A percentile compares a stretch with the other conserved stretches of the same genome.
Conservation (phyloP, 1,140 invertebrate genomes). For the Zelostemma sp. region DNA sequence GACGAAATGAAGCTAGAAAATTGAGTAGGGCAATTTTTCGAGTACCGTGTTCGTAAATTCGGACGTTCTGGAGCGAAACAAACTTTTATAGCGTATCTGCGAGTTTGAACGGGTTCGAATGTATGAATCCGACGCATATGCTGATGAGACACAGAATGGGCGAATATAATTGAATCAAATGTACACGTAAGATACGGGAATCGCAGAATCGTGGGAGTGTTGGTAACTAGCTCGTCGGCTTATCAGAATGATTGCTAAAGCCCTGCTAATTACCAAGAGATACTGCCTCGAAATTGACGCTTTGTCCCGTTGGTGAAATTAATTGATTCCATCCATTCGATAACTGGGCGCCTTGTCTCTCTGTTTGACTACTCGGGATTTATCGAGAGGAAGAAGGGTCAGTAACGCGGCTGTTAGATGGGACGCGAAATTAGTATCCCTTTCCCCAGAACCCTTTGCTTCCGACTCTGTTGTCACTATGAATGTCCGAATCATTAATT, state of each 20-base stretch:
- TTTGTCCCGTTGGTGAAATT: slow-evolving; percentile 61
- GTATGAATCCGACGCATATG: no score
- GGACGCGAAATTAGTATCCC: slow-evolving; percentile 44
- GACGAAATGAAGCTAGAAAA: no score
- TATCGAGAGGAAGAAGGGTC: slow-evolving; percentile 49
- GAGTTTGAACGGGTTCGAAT: no score
- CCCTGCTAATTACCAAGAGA: slow-evolving; percentile 58
- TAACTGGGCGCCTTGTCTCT: slow-evolving; percentile 54
- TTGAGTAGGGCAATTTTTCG: neutral
- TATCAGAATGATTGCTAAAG: slow-evolving; percentile 67
- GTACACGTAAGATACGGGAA: slow-evolving; percentile 36
- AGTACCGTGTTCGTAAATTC: slow-evolving; percentile 7
- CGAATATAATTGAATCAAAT: slow-evolving; percentile 48
- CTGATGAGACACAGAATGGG: slow-evolving; percentile 34
- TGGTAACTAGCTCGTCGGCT: slow-evolving; percentile 48
- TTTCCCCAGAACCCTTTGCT: neutral
- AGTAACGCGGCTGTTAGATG: slow-evolving; percentile 13
- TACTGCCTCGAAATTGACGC: slow-evolving; percentile 61
- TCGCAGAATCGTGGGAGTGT: slow-evolving; percentile 36
- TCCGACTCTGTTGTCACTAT: slow-evolving; percentile 1
- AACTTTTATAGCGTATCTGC: no score
- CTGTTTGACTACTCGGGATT: slow-evolving; percentile 50
- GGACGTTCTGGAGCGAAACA: neutral
- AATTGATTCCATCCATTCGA: slow-evolving; percentile 64
- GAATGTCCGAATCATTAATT: slow-evolving; percentile 7